Percentiles rank a stretch among this genome's conserved stretches.
Conservation (phyloP, 2,797 vertebrate genomes). For the Trichosurus vulpecula region DNA sequence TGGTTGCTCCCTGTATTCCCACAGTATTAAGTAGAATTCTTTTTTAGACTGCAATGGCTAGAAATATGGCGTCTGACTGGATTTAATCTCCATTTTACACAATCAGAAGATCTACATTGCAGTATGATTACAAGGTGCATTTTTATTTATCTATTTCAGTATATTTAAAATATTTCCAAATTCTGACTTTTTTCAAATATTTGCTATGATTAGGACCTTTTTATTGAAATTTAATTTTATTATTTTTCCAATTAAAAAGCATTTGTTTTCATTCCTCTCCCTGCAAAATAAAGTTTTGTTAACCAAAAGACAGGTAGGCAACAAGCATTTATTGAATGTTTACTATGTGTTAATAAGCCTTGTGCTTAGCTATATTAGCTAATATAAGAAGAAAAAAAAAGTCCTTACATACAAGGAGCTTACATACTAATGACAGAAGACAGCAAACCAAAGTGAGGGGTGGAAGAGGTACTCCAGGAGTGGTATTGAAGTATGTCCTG, state of each 20-base stretch:
- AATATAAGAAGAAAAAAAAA: neutral
- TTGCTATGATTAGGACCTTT: neutral
- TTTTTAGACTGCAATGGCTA: slow-evolving; percentile 6
- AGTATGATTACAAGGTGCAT: neutral
- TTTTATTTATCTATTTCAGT: slow-evolving; percentile 20
- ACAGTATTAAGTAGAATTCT: neutral
- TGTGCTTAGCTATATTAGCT: neutral
- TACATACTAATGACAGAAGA: neutral
- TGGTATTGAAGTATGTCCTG: neutral
- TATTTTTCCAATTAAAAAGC: neutral
- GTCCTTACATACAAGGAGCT: neutral
- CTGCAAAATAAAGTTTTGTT: neutral
- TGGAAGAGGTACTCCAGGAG: neutral
- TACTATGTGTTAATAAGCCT: neutral
- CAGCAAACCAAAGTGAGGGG: neutral
- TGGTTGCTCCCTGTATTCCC: neutral
- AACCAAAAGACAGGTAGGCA: neutral
- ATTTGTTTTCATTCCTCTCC: neutral
- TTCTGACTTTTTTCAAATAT: slow-evolving; percentile 6
- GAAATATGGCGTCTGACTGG: slow-evolving; percentile 15
- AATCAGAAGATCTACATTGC: slow-evolving; percentile 18
- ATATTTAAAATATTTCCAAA: slow-evolving; percentile 30
- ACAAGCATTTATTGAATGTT: neutral
- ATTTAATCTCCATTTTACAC: neutral
- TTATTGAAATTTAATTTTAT: neutral